Evolutionary conservation across 2,797 vertebrate species (phyloP), one percentile per base, ranked within the genome.

Genomic region (Alectoris magna): DNA sequence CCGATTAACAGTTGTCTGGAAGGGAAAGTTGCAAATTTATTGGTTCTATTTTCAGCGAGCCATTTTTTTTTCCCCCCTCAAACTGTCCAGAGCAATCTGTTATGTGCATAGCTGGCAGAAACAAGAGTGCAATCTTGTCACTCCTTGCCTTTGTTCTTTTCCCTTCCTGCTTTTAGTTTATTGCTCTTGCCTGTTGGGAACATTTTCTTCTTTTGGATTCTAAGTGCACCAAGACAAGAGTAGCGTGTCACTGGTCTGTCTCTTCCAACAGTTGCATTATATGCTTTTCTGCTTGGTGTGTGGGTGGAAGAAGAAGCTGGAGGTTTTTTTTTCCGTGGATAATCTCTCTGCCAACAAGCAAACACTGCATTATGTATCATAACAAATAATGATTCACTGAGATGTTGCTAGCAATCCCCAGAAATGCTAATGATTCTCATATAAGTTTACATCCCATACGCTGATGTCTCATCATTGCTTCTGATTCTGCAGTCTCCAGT

Each of bases 271-370:
- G 59, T 92, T 72, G 69, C 81, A 95, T 72, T 67, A 56, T 43
- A 72, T 36, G 12, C 88, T 77, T 67, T 51, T 83, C 91, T 85
- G 53, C 80, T 62, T n/a, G 72, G 59, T 7, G 17, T 72, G 88
- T 93, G 88, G 76, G 92, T 94, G 94, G 88, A 73, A 83, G 82
- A 77, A 53, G 7, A 56, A 60, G 87, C 60, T 56, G 82, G 70
- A 73, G 26, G 39, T 53, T 78, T 41, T 39, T 39, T 41, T 88
- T 83, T 71, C 11, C 14, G 22, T 34, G 92, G 86, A 44, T 70
- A 67, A 94, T 89, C 82, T 93, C 92, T 70, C 76, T 94, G 87
- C 93, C 93, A 69, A 93, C 82, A 72, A 75, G 75, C 75, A 95
- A 96, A 95, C 87, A 89, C 59, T 51, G 36, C 26, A 38, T 73